These are phyloP conservation scores for Archivesica marissinica DNA, from an alignment of 1,140 invertebrate genomes.

Conservation along the genomic window DNA sequence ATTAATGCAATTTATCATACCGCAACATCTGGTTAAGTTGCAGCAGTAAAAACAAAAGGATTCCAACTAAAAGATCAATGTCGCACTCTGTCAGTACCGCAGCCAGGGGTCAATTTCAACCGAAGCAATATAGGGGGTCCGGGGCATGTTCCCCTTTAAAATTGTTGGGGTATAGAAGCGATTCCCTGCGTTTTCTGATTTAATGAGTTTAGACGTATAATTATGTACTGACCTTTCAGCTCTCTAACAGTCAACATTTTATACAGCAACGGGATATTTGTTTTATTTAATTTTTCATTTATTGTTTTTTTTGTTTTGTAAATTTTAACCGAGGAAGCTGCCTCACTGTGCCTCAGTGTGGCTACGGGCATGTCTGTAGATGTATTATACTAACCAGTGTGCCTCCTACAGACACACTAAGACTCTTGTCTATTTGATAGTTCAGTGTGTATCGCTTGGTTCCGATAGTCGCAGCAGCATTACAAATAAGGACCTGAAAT, in stretches of 20 bases:
- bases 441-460: not conserved
- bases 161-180: too few relatives aligned
- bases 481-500: not conserved
- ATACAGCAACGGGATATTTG: not conserved
- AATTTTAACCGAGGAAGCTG: not conserved
- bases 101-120: too few relatives aligned
- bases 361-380: not conserved
- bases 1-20: too few relatives aligned
- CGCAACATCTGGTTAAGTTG: too few relatives aligned
- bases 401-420: constrained; percentile 19
- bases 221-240: not conserved
- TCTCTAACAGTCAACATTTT: not conserved
- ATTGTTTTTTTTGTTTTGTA: not conserved
- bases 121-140: too few relatives aligned
- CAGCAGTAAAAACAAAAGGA: too few relatives aligned
- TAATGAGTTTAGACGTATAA: not conserved
- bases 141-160: too few relatives aligned
- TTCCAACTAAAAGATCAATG: too few relatives aligned
- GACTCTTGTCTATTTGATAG: not conserved
- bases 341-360: not conserved
- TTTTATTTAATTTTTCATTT: not conserved
- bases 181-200: not conserved
- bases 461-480: not conserved
- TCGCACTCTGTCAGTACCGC: too few relatives aligned
- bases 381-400: not conserved